A percentile compares a stretch with the other conserved stretches of the same genome.
phyloP scores from a whole-genome alignment of 2,888 invertebrate species.

The Catocala nupta region DNA sequence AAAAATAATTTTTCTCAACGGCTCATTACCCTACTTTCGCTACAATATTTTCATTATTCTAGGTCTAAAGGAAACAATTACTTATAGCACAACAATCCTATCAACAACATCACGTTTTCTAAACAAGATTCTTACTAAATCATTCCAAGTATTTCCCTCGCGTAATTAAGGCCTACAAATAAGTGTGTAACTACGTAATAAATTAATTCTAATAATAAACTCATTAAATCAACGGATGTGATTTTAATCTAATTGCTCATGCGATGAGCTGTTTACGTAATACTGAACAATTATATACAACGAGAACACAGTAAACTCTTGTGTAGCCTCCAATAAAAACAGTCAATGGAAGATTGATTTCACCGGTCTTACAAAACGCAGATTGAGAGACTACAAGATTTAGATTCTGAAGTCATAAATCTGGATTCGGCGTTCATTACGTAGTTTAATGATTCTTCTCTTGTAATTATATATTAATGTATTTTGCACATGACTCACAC shows the following conservation, averaged over 20 bases:
- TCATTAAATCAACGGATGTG: constrained; percentile 59
- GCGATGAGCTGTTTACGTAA: constrained; percentile 37
- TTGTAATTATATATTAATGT: no score
- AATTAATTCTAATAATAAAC: constrained; percentile 40
- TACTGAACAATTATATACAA: not conserved
- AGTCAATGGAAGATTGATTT: no score
- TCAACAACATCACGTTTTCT: constrained; percentile 26
- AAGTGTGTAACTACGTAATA: constrained; percentile 22
- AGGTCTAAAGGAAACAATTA: constrained; percentile 33
- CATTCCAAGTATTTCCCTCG: constrained; percentile 24
- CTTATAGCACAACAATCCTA: constrained; percentile 14
- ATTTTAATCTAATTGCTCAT: constrained; percentile 52
- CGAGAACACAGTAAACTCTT: not conserved
- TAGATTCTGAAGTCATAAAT: no score
- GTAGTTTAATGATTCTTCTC: no score
- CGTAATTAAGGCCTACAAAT: constrained; percentile 25
- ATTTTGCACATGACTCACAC: no score
- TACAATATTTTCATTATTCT: constrained; percentile 3
- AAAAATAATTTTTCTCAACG: no score
- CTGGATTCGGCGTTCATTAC: no score
- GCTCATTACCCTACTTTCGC: not conserved
- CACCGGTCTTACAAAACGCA: no score
- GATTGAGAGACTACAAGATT: no score
- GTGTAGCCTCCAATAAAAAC: no score
- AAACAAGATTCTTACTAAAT: constrained; percentile 29